A percentile compares a stretch with the other conserved stretches of the same genome.
Evolutionary conservation across 2,888 invertebrate genomes (phyloP).

Genomic region (Globia sparganii): DNA sequence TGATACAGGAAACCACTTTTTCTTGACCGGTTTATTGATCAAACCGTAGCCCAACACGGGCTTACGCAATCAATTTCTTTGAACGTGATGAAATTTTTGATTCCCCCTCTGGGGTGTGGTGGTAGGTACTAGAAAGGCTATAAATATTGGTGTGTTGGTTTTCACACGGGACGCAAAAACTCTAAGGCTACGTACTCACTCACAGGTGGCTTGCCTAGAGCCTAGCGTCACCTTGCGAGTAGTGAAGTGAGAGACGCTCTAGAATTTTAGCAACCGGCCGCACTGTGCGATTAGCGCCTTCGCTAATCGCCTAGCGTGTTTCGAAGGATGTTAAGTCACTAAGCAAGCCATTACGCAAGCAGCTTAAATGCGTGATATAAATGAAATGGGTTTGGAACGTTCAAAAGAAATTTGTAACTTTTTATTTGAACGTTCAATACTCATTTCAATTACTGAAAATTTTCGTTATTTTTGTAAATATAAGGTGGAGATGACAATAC

Average conservation of each 20-base stretch:
- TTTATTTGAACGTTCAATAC: neutral
- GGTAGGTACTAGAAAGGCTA: too few relatives aligned
- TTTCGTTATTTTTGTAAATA: neutral
- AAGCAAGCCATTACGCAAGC: too few relatives aligned
- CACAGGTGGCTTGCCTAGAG: too few relatives aligned
- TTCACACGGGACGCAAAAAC: neutral
- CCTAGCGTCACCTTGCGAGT: too few relatives aligned
- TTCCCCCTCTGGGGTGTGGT: neutral
- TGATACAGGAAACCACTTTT: neutral
- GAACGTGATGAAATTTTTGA: slow-evolving; percentile 25
- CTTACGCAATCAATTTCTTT: slow-evolving; percentile 23
- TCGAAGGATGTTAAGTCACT: too few relatives aligned
- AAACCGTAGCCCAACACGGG: slow-evolving; percentile 6
- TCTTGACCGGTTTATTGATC: neutral
- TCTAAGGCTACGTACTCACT: too few relatives aligned
- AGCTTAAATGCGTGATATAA: neutral
- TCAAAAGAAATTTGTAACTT: neutral
- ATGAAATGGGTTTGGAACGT: neutral
- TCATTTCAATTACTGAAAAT: neutral
- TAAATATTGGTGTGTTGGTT: neutral
- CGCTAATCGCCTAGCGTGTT: too few relatives aligned
- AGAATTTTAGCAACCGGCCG: too few relatives aligned
- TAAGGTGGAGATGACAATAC: too few relatives aligned
- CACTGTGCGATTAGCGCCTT: too few relatives aligned
- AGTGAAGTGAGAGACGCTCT: too few relatives aligned